Base-by-base conservation (phyloP, 2,113 vertebrate genomes). In the Ploceus nigricollis region DNA sequence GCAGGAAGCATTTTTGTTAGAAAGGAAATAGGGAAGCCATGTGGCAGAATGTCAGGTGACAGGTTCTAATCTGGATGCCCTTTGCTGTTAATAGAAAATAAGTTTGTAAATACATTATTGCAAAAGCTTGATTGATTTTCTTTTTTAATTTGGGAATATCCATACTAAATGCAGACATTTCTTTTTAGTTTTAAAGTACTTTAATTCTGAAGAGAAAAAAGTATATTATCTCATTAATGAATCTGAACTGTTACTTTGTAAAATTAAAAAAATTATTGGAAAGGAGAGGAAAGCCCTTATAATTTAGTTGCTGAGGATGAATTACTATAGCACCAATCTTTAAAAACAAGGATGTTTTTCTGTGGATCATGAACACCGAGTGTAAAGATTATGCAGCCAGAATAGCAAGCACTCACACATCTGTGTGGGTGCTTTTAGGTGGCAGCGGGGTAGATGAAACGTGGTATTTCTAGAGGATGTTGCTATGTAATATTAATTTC, bases 361-460 rank as follows among this genome's bases (percentile, higher is more conserved):
- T 66, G 31, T 68, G 60, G 11, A 7, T 90, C 44, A 21, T 63
- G 42, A 68, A 10, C 7, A 10, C 15, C 27, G 15, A 17, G 8
- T 11, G 7, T 68, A 28, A 50, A 28, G 23, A 45, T 65, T 9
- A 9, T 28, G 33, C 22, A 85, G 31, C 42, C 73, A 78, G 53
- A 78, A 44, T 25, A 90, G 56, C 60, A 78, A 60, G 30, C 35
- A 78, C 60, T 56, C 47, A 9, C 0, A 0, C n/a, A 19, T 27
- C 30, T 40, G 0, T 12, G 42, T 75, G 77, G 44, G 37, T 77
- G 69, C 63, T 75, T 66, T 66, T 31, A 40, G 71, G 24, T 89
- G 69, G 33, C 63, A 77, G 10, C 0, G 0, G 22, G 30, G 22
- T 54, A 4, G 7, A 8, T 79, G 57, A 39, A 85, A 30, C 0